Conservation (phyloP, 2,797 vertebrate genomes). For the Galagoides demidoff region DNA sequence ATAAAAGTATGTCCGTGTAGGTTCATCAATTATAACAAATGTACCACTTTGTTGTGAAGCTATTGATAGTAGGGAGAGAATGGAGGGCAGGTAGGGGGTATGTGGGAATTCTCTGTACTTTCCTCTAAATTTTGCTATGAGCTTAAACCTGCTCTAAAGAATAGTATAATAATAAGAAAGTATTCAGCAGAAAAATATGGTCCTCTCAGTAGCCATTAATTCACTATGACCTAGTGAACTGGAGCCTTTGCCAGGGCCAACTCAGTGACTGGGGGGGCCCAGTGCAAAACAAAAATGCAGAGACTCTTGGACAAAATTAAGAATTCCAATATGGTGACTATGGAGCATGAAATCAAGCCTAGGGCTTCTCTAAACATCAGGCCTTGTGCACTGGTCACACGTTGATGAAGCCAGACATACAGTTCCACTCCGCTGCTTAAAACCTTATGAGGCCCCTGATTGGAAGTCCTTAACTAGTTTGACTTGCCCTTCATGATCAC, state of each 20-base stretch:
- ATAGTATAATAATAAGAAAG: neutral
- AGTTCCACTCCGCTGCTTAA: neutral
- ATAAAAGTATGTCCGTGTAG: neutral
- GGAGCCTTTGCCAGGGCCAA: neutral
- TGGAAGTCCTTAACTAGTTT: neutral
- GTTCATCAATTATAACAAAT: neutral
- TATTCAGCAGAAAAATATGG: neutral
- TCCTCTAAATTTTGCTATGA: neutral
- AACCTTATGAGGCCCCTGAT: neutral
- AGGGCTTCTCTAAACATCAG: neutral
- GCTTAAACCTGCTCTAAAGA: constrained; percentile 25
- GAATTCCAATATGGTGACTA: neutral
- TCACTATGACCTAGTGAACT: neutral
- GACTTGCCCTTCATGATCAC: neutral
- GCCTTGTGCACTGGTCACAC: neutral
- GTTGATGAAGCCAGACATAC: neutral
- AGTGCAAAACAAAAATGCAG: neutral
- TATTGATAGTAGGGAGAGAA: neutral
- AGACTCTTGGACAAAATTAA: neutral
- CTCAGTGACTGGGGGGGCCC: neutral
- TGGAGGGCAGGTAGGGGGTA: no score
- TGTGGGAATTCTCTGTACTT: neutral
- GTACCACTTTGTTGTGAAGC: neutral
- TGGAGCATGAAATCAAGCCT: neutral
- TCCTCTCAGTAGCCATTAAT: constrained; percentile 3